phyloP scores from a whole-genome alignment of 37 sponge, comb jelly and placozoan species.

The Ephydatia muelleri region DNA sequence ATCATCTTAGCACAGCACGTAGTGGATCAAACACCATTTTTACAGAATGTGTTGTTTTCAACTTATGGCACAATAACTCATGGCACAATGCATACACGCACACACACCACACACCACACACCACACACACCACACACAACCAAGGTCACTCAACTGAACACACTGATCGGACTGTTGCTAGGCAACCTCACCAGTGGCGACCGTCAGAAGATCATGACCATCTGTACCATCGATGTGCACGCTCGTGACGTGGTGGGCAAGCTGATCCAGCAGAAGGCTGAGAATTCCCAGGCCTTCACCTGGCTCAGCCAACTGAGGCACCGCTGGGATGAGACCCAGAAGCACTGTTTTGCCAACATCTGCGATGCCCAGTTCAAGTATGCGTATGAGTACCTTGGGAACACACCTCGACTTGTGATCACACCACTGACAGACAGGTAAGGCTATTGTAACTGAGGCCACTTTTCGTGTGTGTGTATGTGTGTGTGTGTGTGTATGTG shows the following conservation, averaged over 20 bases:
- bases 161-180: constrained; percentile 86
- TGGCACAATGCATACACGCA: too few species aligned
- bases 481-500: too few species aligned
- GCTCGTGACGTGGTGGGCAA: constrained; percentile 98
- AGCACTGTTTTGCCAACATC: constrained; percentile 98
- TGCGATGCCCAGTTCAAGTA: constrained; percentile 99
- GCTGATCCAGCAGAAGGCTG: constrained; percentile 93
- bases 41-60: too few species aligned
- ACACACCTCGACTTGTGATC: constrained; percentile 96
- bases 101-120: too few species aligned
- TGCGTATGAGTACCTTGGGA: constrained; percentile 98
- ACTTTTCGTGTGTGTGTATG: too few species aligned
- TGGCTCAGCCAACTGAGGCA: constrained; percentile 97
- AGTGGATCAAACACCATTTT: too few species aligned
- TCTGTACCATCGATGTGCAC: constrained; percentile 99
- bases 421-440: constrained; percentile 98
- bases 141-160: constrained; percentile 91
- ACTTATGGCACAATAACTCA: too few species aligned
- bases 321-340: constrained; percentile 91
- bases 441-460: too few species aligned
- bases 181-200: constrained; percentile 93
- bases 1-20: too few species aligned
- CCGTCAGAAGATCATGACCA: constrained; percentile 99
- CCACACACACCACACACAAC: too few species aligned
- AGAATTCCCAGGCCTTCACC: constrained; percentile 95